These are phyloP conservation scores for Lordiphosa stackelbergi DNA, from an alignment of 1,140 invertebrate species.

Conservation along the genomic window DNA sequence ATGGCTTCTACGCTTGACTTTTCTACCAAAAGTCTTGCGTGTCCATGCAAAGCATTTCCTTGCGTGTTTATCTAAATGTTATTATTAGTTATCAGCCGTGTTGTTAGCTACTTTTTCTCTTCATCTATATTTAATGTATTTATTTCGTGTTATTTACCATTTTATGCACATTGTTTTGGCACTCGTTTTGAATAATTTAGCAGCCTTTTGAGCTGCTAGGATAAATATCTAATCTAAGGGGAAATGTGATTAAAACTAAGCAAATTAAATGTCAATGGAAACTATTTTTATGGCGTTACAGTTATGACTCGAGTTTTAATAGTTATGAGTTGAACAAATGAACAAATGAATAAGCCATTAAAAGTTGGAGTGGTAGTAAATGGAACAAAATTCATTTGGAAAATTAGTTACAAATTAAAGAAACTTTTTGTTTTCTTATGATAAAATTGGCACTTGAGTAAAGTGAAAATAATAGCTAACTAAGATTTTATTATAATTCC, in stretches of 20 bases:
- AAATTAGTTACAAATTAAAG: too few species aligned
- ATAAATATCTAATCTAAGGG: conserved; percentile 13
- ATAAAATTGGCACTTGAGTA: too few species aligned
- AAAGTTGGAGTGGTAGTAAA: too few species aligned
- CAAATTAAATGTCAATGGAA: conserved; percentile 35
- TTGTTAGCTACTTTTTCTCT: conserved; percentile 37
- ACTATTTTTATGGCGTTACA: too few species aligned
- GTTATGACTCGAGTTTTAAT: too few species aligned
- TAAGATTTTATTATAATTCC: too few species aligned
- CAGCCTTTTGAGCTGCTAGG: conserved; percentile 18
- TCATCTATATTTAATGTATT: conserved; percentile 46
- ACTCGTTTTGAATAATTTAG: conserved; percentile 47
- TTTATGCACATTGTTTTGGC: conserved; percentile 33
- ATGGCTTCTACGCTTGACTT: conserved; percentile 51
- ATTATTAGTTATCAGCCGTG: conserved; percentile 64
- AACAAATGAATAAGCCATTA: too few species aligned
- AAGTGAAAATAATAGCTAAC: too few species aligned
- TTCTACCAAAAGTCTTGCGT: conserved; percentile 29
- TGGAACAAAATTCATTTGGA: too few species aligned
- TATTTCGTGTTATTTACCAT: conserved; percentile 53
- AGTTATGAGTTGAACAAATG: too few species aligned
- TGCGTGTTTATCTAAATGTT: conserved; percentile 66
- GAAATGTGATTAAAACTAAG: conserved; percentile 56
- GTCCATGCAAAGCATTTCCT: conserved; percentile 61
- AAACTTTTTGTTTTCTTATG: too few species aligned